Evolutionary conservation across 2,888 invertebrate genomes (phyloP).

Genomic region (Nemapogon koenigi): DNA sequence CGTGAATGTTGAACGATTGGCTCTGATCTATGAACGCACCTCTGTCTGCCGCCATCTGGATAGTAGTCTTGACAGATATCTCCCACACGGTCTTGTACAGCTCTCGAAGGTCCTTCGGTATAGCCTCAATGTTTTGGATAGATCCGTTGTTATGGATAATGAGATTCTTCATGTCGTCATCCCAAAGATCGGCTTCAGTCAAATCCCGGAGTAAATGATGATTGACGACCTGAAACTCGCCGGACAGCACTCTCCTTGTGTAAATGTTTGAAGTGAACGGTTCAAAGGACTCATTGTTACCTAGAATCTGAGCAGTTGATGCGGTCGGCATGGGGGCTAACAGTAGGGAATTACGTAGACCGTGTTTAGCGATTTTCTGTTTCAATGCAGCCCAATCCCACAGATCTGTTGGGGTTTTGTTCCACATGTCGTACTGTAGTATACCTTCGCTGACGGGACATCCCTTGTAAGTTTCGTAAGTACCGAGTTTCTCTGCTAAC

Average conservation of each 20-base stretch:
- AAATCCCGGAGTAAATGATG: constrained; percentile 94
- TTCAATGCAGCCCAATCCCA: constrained; percentile 92
- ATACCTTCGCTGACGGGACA: constrained; percentile 94
- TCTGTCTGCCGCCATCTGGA: constrained; percentile 97
- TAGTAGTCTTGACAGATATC: constrained; percentile 88
- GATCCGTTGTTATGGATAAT: constrained; percentile 93
- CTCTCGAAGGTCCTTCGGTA: constrained; percentile 84
- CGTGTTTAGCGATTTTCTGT: constrained; percentile 84
- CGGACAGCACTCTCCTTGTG: constrained; percentile 90
- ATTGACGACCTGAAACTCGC: constrained; percentile 96
- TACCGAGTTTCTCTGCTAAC: constrained; percentile 81
- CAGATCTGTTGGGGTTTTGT: constrained; percentile 81
- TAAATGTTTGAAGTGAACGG: constrained; percentile 99
- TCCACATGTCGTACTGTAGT: constrained; percentile 98
- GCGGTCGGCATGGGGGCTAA: constrained; percentile 99
- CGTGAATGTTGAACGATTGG: constrained; percentile 97
- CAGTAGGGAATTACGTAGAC: constrained; percentile 91
- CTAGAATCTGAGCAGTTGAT: constrained; percentile 98
- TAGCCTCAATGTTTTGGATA: constrained; percentile 83
- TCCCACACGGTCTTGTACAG: constrained; percentile 98
- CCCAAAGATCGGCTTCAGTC: constrained; percentile 91
- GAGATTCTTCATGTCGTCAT: constrained; percentile 93
- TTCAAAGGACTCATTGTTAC: constrained; percentile 98
- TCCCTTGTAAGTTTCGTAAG: constrained; percentile 91
- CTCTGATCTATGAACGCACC: constrained; percentile 99